A percentile compares a stretch with the other conserved stretches of the same genome.
phyloP scores from a whole-genome alignment of 2,797 vertebrate species.

The Mus minutoides region DNA sequence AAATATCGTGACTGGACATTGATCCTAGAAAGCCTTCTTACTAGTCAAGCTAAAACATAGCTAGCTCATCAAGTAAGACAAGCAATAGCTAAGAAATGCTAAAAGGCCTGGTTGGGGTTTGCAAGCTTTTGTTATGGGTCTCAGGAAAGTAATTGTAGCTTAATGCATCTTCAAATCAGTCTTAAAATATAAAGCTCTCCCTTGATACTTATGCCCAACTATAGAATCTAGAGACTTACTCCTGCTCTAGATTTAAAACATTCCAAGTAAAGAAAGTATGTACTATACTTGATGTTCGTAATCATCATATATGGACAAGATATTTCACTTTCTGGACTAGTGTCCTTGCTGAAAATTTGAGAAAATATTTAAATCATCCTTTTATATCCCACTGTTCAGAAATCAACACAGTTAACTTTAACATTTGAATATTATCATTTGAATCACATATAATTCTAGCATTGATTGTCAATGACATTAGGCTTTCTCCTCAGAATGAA shows the following conservation, averaged over 20 bases:
- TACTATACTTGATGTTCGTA: background rate
- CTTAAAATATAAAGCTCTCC: conserved; percentile 30
- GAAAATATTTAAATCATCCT: background rate
- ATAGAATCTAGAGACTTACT: conserved; percentile 32
- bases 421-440: background rate
- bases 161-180: conserved; percentile 47
- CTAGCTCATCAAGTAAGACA: background rate
- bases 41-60: conserved; percentile 2
- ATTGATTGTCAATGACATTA: background rate
- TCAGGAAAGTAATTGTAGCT: background rate
- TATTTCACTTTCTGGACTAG: conserved; percentile 26
- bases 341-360: background rate
- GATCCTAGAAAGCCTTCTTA: conserved; percentile 34
- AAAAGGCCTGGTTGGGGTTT: conserved; percentile 46
- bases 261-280: background rate
- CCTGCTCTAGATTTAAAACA: conserved; percentile 29
- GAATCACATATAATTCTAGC: conserved; percentile 25
- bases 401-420: background rate
- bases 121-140: conserved; percentile 12
- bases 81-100: conserved; percentile 21
- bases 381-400: background rate
- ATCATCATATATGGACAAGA: background rate
- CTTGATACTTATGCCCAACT: conserved; percentile 22
- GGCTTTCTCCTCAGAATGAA: background rate
- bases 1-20: background rate